Base-by-base conservation (phyloP, 1,140 invertebrate genomes). In the Zaprionus nigranus region DNA sequence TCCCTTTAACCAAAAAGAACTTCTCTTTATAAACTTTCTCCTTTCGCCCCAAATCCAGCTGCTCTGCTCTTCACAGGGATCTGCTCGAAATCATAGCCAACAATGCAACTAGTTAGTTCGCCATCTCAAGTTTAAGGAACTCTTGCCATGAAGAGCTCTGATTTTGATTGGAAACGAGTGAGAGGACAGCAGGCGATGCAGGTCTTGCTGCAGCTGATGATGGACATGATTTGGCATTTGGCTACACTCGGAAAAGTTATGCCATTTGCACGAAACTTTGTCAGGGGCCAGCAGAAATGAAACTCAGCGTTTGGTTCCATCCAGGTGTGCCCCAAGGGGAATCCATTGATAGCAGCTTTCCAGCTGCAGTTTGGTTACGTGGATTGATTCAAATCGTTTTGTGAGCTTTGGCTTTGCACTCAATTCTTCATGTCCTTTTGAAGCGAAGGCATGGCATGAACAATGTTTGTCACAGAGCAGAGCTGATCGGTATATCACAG, bases 61-160 rank as follows among this genome's bases (percentile, higher is more conserved):
- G 38, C 38, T 40, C 38, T 2, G n/a, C n/a, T 6, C 2, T 40
- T 2, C 38, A 40, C 13, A n/a, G 36, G 5, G 15, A 6, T 15
- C 38, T n/a, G 15, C 30, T 20, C 22, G 6, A 65, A 43, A 67
- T 65, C 79, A 63, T 54, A 58, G 62, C 6, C 66, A 79, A 80
- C 75, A 81, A 81, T 85, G 66, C 79, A 51, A 62, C 63, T 86
- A 86, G 82, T 84, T 84, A 84, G 82, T 51, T 66, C 24, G 57
- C 62, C 38, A 72, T 58, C 62, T 75, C 40, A 15, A 6, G 40
- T 71, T 70, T 56, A 30, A 76, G 59, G 54, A 36, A 60, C 58
- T 60, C 15, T 40, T 53, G 38, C 59, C 34, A 60, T 73, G 28
- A 46, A 59, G 53, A 38, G 63, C 51, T 51, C 15, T 58, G 57